Percentiles rank a stretch among this genome's conserved stretches.
phyloP scores from a whole-genome alignment of 2,888 invertebrate genomes.

The Epirrita christyi region DNA sequence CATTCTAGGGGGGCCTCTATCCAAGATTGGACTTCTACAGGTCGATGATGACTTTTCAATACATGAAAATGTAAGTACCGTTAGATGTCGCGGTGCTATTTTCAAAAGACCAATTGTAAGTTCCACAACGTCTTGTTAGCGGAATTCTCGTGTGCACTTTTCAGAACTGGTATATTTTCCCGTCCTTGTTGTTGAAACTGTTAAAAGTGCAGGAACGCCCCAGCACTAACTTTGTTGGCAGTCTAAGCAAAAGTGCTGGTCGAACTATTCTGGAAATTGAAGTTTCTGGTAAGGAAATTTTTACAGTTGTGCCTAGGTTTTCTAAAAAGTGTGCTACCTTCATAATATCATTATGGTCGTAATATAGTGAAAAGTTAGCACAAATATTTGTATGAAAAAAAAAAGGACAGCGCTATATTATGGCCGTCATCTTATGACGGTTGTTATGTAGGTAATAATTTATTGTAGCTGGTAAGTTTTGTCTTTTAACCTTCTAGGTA shows the following conservation, averaged over 20 bases:
- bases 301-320: background rate
- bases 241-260: constrained; percentile 23
- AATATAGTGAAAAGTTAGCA: no score
- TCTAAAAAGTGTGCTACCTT: no score
- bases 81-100: constrained; percentile 35
- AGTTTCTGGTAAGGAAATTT: constrained; percentile 17
- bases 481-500: no score
- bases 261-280: constrained; percentile 18
- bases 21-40: background rate
- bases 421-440: no score
- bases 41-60: background rate
- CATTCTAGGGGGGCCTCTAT: no score
- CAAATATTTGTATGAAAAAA: no score
- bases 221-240: constrained; percentile 34
- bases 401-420: no score
- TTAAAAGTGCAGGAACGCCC: constrained; percentile 28
- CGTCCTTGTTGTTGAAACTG: constrained; percentile 25
- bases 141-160: constrained; percentile 39
- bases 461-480: no score
- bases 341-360: no score
- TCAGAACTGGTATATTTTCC: constrained; percentile 36
- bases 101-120: constrained; percentile 45
- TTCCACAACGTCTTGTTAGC: constrained; percentile 42
- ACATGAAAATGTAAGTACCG: background rate
- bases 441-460: no score